Evolutionary conservation across 2,888 invertebrate species (phyloP), one percentile per base, ranked within the genome.

Genomic region (Pherbina coryleti): DNA sequence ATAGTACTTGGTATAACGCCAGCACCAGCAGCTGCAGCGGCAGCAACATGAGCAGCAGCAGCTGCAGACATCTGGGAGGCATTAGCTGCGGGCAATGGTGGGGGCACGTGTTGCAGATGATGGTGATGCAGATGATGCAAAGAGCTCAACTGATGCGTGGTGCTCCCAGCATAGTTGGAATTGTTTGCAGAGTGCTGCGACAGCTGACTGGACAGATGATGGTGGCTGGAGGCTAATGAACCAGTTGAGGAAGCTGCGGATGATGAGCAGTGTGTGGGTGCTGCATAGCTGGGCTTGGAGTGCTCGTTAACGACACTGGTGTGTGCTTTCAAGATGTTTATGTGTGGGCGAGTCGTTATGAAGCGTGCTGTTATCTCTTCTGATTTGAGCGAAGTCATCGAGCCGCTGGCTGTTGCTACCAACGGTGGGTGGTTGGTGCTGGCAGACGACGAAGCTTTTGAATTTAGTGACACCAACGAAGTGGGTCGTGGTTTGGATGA

Each of bases 321-420:
- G 86, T 95, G 95, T 11, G 95, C 95, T 84, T 94, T 95, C 28
- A 95, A 90, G 80, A 95, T 93, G 86, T 93, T 95, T 76, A 94
- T 94, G 88, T 94, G 94, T 0, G 95, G 94, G 80, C 94, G 92
- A 0, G 94, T 93, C 37, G 94, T 95, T 51, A 95, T 94, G 81
- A 95, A 94, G 80, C 95, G 91, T 0, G 95, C 95, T 70, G 94
- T 91, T 0, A 94, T 93, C 90, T 95, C 95, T 88, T 94, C 94
- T 1, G 92, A 91, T 82, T 92, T 92, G 0, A 88, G 82, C 0
- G 90, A 88, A 5, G 87, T 88, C 79, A 89, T 85, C 0, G 89
- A 88, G 11, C 87, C 86, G 9, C 87, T 84, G 11, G 81, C 81
- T 44, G 79, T 79, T 22, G 80, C 28, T n/a, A 79, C 76, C 17